These are phyloP conservation scores for Falco rusticolus DNA, from an alignment of 2,797 vertebrate species.

Conservation along the genomic window DNA sequence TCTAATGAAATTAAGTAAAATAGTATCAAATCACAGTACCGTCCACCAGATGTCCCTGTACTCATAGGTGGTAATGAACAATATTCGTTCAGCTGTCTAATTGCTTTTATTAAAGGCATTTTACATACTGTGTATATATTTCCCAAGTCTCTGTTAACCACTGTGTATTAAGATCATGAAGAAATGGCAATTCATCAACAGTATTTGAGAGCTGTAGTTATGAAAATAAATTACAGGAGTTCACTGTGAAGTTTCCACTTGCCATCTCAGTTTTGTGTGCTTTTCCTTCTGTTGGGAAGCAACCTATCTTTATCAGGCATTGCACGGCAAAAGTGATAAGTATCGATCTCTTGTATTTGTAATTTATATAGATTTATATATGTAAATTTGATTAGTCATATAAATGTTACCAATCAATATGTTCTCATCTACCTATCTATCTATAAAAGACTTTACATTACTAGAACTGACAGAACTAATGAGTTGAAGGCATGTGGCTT, in stretches of 20 bases:
- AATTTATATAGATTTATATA: neutral
- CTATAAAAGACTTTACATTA: neutral
- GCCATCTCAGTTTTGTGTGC: neutral
- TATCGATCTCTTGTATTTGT: neutral
- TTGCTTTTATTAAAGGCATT: constrained; percentile 10
- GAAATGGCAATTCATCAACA: neutral
- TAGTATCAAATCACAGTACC: neutral
- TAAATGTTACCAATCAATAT: neutral
- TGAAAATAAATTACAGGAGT: neutral
- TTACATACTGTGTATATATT: neutral
- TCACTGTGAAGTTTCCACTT: neutral
- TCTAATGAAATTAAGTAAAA: neutral
- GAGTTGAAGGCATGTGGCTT: neutral
- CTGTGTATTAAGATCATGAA: neutral
- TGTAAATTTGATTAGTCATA: neutral
- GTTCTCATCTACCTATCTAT: neutral
- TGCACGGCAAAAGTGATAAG: neutral
- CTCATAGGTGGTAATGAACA: constrained; percentile 51
- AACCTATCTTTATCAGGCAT: neutral
- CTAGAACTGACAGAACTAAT: neutral
- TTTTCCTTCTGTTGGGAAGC: neutral
- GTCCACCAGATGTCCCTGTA: constrained; percentile 79
- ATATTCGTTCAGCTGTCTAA: neutral
- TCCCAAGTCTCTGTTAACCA: constrained; percentile 2
- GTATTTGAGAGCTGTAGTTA: neutral